Evolutionary conservation across 1,140 invertebrate genomes (phyloP).

Genomic region (Bursaphelenchus mucronatus): DNA sequence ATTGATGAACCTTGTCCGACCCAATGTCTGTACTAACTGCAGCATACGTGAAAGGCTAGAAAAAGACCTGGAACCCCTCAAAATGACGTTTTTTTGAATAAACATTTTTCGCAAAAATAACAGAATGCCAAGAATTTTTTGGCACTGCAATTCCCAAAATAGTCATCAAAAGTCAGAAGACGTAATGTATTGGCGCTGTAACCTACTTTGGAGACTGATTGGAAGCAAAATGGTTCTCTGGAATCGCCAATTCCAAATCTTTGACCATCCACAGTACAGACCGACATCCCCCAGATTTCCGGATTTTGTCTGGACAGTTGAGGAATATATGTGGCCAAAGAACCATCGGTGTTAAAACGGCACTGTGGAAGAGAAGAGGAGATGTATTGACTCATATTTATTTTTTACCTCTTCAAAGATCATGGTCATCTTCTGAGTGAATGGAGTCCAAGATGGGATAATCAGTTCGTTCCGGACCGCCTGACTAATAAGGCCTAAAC

Average conservation of each 20-base stretch:
- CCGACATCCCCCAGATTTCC: slow-evolving; percentile 61
- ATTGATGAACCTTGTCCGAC: slow-evolving; percentile 82
- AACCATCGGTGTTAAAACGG: slow-evolving; percentile 24
- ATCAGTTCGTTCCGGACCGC: slow-evolving; percentile 88
- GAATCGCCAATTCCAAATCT: slow-evolving; percentile 23
- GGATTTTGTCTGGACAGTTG: slow-evolving; percentile 49
- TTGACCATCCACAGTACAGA: slow-evolving; percentile 64
- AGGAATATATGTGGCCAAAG: slow-evolving; percentile 31
- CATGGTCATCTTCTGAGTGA: slow-evolving; percentile 83
- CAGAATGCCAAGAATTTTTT: too few species aligned
- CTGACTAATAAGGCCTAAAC: slow-evolving; percentile 71
- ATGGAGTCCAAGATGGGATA: slow-evolving; percentile 86
- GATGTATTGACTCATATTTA: not conserved
- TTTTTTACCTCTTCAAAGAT: slow-evolving; percentile 71
- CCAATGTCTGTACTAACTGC: slow-evolving; percentile 84
- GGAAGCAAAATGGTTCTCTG: slow-evolving; percentile 31
- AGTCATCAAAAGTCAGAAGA: too few species aligned
- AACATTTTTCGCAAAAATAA: too few species aligned
- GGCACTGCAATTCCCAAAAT: too few species aligned
- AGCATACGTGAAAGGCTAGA: slow-evolving; percentile 82
- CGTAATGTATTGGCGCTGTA: too few species aligned
- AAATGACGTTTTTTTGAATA: too few species aligned
- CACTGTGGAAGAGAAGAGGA: too few species aligned
- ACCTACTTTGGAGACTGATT: slow-evolving; percentile 64
- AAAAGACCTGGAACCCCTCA: not conserved